Evolutionary conservation across 1,140 invertebrate species (phyloP).

Genomic region (Halesus radiatus): DNA sequence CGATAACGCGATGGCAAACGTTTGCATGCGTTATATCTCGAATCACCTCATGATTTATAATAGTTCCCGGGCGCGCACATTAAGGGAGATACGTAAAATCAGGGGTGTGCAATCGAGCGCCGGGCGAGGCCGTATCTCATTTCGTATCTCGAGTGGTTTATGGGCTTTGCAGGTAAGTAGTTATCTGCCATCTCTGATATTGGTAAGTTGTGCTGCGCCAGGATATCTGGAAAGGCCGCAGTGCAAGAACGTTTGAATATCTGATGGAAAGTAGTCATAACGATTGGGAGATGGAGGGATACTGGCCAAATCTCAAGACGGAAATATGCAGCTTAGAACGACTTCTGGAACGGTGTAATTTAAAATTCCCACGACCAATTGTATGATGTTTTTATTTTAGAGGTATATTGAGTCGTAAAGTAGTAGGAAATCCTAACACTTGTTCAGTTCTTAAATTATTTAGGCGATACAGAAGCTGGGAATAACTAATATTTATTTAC

Average conservation of each 20-base stretch:
- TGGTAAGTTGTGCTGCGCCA: not conserved
- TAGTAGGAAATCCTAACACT: no score
- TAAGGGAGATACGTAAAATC: constrained; percentile 13
- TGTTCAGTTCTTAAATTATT: no score
- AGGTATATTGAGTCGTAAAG: no score
- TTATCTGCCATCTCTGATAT: constrained; percentile 9
- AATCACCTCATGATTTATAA: constrained; percentile 7
- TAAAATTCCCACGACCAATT: no score
- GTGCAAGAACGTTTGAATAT: constrained; percentile 4
- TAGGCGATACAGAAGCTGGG: no score
- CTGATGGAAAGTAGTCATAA: not conserved
- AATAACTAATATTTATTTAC: no score
- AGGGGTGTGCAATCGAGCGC: constrained; percentile 1
- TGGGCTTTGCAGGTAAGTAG: not conserved
- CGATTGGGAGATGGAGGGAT: no score
- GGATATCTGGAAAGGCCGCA: not conserved
- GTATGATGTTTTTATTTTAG: no score
- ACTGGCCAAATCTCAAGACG: no score
- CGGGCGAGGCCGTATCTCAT: not conserved
- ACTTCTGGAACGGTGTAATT: no score
- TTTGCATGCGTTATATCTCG: constrained; percentile 10
- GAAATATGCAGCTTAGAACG: no score
- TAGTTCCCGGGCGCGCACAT: not conserved
- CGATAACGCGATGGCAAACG: not conserved
- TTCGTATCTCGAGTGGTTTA: constrained; percentile 4